Evolutionary conservation across 1,140 invertebrate genomes (phyloP).

Genomic region (Anastrepha obliqua): DNA sequence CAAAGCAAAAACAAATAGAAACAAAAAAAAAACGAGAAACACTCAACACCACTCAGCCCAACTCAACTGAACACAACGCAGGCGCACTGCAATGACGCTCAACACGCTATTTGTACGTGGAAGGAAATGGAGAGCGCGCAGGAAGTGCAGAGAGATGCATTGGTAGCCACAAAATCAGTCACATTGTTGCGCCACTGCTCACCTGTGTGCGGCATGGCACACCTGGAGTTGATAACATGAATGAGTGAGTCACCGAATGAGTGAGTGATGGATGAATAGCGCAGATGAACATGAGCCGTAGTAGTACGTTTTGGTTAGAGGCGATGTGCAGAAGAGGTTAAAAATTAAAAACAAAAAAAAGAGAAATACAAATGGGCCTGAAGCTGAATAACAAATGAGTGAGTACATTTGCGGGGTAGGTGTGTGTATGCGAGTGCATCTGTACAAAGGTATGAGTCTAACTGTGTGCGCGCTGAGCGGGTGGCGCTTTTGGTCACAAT

Average conservation of each 20-base stretch:
- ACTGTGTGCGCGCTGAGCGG: neutral
- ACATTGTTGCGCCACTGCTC: slow-evolving; percentile 25
- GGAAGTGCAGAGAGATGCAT: neutral
- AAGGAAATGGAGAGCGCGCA: neutral
- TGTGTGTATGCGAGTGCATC: neutral
- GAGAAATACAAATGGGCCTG: neutral
- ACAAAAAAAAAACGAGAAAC: too few species aligned
- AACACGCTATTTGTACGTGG: neutral
- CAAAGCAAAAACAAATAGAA: neutral
- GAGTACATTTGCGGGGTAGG: neutral
- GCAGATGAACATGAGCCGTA: neutral
- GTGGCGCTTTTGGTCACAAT: slow-evolving; percentile 18
- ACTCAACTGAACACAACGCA: neutral
- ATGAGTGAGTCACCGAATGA: neutral
- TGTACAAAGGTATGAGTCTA: neutral
- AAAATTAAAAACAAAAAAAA: neutral
- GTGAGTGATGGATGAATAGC: neutral
- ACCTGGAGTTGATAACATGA: slow-evolving; percentile 25
- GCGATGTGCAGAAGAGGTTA: neutral
- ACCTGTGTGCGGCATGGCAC: slow-evolving; percentile 7
- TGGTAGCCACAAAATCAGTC: neutral
- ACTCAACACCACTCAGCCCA: neutral
- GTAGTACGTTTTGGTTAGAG: neutral
- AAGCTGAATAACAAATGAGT: neutral
- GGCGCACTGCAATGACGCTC: neutral